Base-by-base conservation (phyloP, 1,140 invertebrate species). In the Drosophila takahashii region DNA sequence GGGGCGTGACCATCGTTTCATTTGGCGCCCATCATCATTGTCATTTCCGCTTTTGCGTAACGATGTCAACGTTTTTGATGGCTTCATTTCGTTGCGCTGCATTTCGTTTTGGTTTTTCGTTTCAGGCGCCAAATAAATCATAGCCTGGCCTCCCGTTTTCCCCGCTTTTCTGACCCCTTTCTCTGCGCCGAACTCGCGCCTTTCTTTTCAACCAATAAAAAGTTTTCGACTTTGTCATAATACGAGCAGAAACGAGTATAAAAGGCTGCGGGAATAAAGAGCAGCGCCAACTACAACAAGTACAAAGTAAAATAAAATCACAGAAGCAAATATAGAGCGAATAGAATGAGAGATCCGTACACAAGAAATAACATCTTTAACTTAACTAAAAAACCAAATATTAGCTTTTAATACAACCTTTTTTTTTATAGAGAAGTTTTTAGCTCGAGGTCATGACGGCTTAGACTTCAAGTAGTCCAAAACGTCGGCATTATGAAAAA, bases 1-100 rank as follows among this genome's bases (percentile, higher is more conserved):
- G 7, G 32, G 70, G 48, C 65, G 48, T 66, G 32, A 45, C 69
- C 71, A 74, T 26, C 42, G 37, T 51, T 67, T 66, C 60, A 67
- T 67, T 67, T 67, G 64, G 66, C 54, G 42, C 42, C 70, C 75
- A 79, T 86, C 78, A 83, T 78, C 83, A 87, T 86, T 86, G 83
- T 86, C 81, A 86, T 86, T 86, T 89, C 84, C 83, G 84, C 76
- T 87, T 87, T 89, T 89, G 79, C 69, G 83, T 79, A 87, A 87
- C 83, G 83, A 87, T 73, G 59, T 87, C 84, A 87, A 89, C 84
- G 79, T 53, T 89, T 86, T 87, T 87, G 83, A 87, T 89, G 79
- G 84, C 84, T 87, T 87, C 79, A 87, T 87, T 87, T 89, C 79
- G 79, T 66, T 73, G 54, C 59, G 48, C 52, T 59, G 59, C 53